Evolutionary conservation across 2,888 invertebrate genomes (phyloP).

Genomic region (Orthosia gothica): DNA sequence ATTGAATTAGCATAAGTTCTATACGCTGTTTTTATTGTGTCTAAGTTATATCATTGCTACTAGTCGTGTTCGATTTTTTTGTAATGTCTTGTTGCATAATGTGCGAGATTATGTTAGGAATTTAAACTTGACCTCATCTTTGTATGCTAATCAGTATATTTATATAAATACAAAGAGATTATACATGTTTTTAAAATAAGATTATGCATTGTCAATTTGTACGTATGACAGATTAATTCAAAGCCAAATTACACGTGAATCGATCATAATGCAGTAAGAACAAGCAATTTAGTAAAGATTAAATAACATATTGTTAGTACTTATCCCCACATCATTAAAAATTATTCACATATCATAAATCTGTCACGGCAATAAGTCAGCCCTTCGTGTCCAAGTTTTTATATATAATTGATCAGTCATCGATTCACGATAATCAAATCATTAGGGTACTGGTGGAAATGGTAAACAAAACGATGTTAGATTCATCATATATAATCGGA

Average conservation of each 20-base stretch:
- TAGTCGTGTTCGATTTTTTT: constrained; percentile 26
- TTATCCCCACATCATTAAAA: constrained; percentile 47
- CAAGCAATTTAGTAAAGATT: constrained; percentile 36
- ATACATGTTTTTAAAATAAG: constrained; percentile 5
- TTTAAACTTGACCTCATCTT: constrained; percentile 61
- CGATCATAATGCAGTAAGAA: constrained; percentile 18
- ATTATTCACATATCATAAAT: constrained; percentile 61
- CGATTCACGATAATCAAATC: constrained; percentile 32
- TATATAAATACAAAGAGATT: constrained; percentile 22
- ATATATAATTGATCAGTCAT: constrained; percentile 39
- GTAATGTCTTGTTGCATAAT: constrained; percentile 44
- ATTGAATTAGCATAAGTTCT: background rate
- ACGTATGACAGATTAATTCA: constrained; percentile 20
- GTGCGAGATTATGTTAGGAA: constrained; percentile 32
- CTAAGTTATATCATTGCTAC: background rate
- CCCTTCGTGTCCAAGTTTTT: constrained; percentile 46
- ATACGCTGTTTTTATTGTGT: constrained; percentile 9
- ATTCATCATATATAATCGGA: constrained; percentile 64
- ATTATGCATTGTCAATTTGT: constrained; percentile 27
- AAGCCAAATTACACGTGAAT: constrained; percentile 34
- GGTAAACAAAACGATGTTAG: constrained; percentile 41
- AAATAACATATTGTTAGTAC: constrained; percentile 43
- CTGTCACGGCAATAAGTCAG: constrained; percentile 57
- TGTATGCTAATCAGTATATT: constrained; percentile 38
- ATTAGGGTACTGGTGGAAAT: constrained; percentile 39